Conservation (phyloP, 2,113 vertebrate genomes). For the Myotis lucifugus region DNA sequence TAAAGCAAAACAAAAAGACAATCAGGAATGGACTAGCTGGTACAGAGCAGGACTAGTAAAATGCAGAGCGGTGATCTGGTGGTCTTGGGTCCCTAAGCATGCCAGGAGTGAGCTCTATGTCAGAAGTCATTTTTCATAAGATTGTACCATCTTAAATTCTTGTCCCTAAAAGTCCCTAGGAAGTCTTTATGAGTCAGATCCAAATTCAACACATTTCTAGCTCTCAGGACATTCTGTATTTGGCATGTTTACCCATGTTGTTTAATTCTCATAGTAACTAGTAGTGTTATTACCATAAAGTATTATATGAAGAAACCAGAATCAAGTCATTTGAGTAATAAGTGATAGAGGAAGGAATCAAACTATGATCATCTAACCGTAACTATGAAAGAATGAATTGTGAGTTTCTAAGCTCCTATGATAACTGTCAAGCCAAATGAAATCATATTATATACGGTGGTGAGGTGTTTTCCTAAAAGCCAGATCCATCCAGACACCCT, state of each 20-base stretch:
- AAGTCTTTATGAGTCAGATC: slow-evolving; percentile 1
- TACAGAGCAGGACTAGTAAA: neutral
- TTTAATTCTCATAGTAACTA: neutral
- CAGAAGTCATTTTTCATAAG: neutral
- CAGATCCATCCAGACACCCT: neutral
- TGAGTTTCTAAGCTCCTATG: neutral
- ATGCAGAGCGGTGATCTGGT: neutral
- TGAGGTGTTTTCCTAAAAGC: neutral
- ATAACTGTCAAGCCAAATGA: neutral
- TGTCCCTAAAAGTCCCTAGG: neutral
- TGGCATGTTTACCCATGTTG: neutral
- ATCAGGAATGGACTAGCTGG: neutral
- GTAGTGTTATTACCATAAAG: neutral
- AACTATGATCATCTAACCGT: neutral
- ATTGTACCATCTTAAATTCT: neutral
- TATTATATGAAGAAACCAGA: neutral
- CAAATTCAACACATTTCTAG: slow-evolving; percentile 18
- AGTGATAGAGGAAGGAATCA: neutral
- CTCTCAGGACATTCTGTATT: neutral
- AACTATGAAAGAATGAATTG: neutral
- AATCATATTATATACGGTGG: neutral
- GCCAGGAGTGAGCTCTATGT: neutral
- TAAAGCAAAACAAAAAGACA: neutral
- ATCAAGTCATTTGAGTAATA: neutral
- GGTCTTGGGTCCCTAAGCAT: neutral